Evolutionary conservation across 2,888 invertebrate species (phyloP), one percentile per base, ranked within the genome.

Genomic region (Aethes cnicana): DNA sequence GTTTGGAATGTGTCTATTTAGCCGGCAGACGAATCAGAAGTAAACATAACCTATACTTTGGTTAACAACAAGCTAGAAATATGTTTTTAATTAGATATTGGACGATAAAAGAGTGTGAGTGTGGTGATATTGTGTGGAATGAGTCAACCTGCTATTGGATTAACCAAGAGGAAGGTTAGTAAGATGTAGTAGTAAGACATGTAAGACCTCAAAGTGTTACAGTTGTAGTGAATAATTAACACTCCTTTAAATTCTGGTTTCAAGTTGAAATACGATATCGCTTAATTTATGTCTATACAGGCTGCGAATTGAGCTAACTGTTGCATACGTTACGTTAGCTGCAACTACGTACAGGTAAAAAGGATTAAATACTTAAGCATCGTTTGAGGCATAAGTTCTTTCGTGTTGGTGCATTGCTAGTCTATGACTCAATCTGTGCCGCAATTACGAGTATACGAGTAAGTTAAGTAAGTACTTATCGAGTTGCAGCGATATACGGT

Each of bases 401-500:
- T 39, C 32, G 20, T 14, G 16, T 32, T 26, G 16, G 30, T 26
- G 37, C 54, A 56, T 56, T 41, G 44, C 33, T 56, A 12, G 42
- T 23, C 47, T 52, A 54, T 56, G 53, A 56, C 56, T 54, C 56
- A 56, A 56, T 56, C 54, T 53, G 17, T 28, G 28, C 12, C 46
- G 37, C 42, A 49, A 33, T 46, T 46, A 41, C 52, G 33, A 52
- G 32, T 46, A 44, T 46, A n/a, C n/a, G n/a, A n/a, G n/a, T n/a
- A n/a, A n/a, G n/a, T n/a, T n/a, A n/a, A n/a, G n/a, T n/a, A n/a
- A n/a, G n/a, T n/a, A n/a, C 32, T 32, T 52, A 52, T 52, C 52
- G 39, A 52, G 33, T 52, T 52, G 52, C 46, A 46, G 11, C 43
- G 30, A 30, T 50, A 39, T 26, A 33, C 39, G n/a, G 46, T 9